phyloP scores from a whole-genome alignment of 2,113 vertebrate genomes.

The Mus spicilegus region DNA sequence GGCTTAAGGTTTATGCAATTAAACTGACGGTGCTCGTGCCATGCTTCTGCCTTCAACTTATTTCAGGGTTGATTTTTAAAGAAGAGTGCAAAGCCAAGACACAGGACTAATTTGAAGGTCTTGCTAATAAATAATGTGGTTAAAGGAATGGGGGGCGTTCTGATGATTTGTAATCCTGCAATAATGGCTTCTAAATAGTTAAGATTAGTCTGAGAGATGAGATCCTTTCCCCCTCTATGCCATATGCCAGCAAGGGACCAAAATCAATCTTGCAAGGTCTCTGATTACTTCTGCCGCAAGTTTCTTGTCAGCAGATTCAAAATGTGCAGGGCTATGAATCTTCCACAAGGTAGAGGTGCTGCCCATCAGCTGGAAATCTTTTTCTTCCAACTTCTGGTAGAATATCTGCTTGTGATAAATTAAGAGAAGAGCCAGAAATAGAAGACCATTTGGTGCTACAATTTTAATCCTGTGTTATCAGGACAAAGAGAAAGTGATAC shows the following conservation, averaged over 20 bases:
- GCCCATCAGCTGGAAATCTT: conserved; percentile 86
- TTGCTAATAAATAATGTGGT: conserved; percentile 80
- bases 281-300: conserved; percentile 89
- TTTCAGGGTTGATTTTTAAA: conserved; percentile 62
- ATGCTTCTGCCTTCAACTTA: conserved; percentile 53
- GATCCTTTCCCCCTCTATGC: conserved; percentile 84
- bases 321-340: conserved; percentile 88
- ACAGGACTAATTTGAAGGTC: conserved; percentile 81
- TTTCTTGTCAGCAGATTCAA: conserved; percentile 91
- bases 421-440: conserved; percentile 79
- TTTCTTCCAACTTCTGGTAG: conserved; percentile 83
- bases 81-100: conserved; percentile 61
- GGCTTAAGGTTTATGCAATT: conserved; percentile 70
- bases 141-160: conserved; percentile 74
- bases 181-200: conserved; percentile 89
- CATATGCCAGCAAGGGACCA: conserved; percentile 87
- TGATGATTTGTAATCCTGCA: conserved; percentile 87
- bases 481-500: conserved; percentile 82
- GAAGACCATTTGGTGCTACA: conserved; percentile 83
- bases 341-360: conserved; percentile 86
- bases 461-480: conserved; percentile 86
- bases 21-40: conserved; percentile 49
- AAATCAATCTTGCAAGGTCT: conserved; percentile 88
- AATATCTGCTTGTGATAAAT: conserved; percentile 88
- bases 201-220: conserved; percentile 89